Evolutionary conservation across 1,140 invertebrate species (phyloP).

Genomic region (Panagrolaimus sp.): DNA sequence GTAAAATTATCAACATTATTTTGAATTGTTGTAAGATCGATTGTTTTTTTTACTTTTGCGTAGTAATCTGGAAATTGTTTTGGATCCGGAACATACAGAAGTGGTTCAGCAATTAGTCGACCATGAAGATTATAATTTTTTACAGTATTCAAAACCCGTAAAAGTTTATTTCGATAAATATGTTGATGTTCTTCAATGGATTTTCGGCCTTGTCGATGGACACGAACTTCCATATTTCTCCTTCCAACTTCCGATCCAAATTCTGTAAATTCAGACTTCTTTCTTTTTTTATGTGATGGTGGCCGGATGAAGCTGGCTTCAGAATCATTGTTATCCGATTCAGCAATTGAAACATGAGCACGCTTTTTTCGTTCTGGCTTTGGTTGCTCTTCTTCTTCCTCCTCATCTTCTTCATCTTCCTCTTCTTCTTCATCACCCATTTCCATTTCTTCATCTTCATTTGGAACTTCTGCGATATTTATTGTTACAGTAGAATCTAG

Average conservation of each 20-base stretch:
- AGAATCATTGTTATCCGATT: slow-evolving; percentile 15
- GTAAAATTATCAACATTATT: slow-evolving; percentile 71
- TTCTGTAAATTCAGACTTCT: background rate
- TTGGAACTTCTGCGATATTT: slow-evolving; percentile 7
- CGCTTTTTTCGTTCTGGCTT: background rate
- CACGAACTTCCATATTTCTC: slow-evolving; percentile 13
- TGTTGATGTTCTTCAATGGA: slow-evolving; percentile 43
- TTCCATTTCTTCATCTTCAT: background rate
- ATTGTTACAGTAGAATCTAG: slow-evolving; percentile 26
- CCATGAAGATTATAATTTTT: slow-evolving; percentile 67
- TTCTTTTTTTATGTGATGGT: background rate
- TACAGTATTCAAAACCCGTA: slow-evolving; percentile 43
- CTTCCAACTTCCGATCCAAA: slow-evolving; percentile 7
- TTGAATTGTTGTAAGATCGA: slow-evolving; percentile 89
- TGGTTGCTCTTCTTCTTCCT: background rate
- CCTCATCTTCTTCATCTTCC: background rate
- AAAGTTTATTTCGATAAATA: slow-evolving; percentile 34
- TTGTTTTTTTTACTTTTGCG: slow-evolving; percentile 90
- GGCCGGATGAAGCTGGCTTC: background rate
- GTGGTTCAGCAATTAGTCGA: slow-evolving; percentile 77
- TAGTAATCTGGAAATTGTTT: slow-evolving; percentile 92
- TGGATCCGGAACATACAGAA: slow-evolving; percentile 91
- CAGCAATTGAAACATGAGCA: background rate
- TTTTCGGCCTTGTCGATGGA: slow-evolving; percentile 34
- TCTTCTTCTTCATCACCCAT: background rate